Conservation (phyloP, 2,797 vertebrate genomes). For the Morelia viridis region DNA sequence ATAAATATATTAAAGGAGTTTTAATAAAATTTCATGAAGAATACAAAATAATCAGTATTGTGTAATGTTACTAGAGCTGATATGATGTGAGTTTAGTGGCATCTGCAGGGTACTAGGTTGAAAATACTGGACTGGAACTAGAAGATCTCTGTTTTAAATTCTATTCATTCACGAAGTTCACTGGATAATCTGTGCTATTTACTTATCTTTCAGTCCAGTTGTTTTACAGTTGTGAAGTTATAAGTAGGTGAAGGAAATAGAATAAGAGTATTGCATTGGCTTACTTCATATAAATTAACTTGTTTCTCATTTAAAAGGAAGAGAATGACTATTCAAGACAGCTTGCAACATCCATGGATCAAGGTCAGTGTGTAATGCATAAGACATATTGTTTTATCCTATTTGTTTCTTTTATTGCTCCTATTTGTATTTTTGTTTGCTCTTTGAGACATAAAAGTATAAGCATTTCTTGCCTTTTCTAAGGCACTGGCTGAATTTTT, state of each 20-base stretch:
- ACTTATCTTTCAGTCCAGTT: background rate
- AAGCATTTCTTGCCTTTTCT: background rate
- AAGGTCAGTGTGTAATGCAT: conserved; percentile 79
- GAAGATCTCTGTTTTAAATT: background rate
- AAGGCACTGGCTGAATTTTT: background rate
- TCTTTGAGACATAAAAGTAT: background rate
- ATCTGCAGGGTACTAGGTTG: background rate
- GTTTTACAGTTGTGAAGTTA: background rate
- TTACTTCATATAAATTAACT: background rate
- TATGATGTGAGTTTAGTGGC: background rate
- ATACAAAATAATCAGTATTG: background rate
- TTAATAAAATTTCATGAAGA: conserved; percentile 10
- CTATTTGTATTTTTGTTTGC: background rate
- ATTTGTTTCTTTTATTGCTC: background rate
- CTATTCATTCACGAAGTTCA: background rate
- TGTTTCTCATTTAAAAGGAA: conserved; percentile 77
- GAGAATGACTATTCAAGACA: conserved; percentile 96
- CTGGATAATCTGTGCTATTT: background rate
- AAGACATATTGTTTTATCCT: conserved; percentile 15
- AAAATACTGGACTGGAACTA: background rate
- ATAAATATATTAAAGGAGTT: background rate
- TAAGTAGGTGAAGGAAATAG: background rate
- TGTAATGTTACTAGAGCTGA: background rate
- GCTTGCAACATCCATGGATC: conserved; percentile 95
- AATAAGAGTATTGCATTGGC: background rate